Conservation (phyloP, 2,888 invertebrate species). For the Ecdyonurus torrentis region DNA sequence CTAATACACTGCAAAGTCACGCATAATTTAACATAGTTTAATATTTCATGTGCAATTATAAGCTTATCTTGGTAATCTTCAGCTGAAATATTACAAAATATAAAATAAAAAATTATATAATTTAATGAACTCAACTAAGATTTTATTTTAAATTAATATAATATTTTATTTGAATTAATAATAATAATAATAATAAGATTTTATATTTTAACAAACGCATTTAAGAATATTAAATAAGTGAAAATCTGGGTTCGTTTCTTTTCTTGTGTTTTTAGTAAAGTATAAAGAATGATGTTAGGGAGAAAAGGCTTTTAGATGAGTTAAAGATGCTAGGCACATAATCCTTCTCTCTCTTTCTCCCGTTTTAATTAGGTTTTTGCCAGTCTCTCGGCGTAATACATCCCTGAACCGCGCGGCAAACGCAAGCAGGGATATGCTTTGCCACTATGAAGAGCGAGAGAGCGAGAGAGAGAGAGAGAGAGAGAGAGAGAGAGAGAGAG, state of each 20-base stretch:
- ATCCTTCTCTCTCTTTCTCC: constrained; percentile 1
- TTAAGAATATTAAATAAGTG: constrained; percentile 2
- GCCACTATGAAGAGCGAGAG: not conserved
- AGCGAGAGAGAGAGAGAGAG: not conserved
- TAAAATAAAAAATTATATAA: too few relatives aligned
- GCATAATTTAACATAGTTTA: too few relatives aligned
- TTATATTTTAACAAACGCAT: not conserved
- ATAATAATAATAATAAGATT: too few relatives aligned
- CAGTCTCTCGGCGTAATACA: constrained; percentile 1
- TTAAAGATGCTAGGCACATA: constrained; percentile 2
- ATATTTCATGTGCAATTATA: too few relatives aligned
- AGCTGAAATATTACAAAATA: too few relatives aligned
- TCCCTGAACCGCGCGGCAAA: not conserved
- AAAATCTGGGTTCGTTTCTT: not conserved
- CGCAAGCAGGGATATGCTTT: not conserved
- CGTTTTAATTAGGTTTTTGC: constrained; percentile 4
- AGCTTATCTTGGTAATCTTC: too few relatives aligned
- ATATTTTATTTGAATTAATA: too few relatives aligned
- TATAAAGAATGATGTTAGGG: not conserved
- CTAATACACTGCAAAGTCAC: too few relatives aligned
- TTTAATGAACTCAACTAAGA: too few relatives aligned
- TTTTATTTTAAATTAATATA: too few relatives aligned
- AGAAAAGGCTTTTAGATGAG: not conserved
- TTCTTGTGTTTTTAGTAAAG: not conserved
- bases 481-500: not conserved